These are phyloP conservation scores for Probaryconus sp. DNA, from an alignment of 1,140 invertebrate genomes.

Conservation along the genomic window DNA sequence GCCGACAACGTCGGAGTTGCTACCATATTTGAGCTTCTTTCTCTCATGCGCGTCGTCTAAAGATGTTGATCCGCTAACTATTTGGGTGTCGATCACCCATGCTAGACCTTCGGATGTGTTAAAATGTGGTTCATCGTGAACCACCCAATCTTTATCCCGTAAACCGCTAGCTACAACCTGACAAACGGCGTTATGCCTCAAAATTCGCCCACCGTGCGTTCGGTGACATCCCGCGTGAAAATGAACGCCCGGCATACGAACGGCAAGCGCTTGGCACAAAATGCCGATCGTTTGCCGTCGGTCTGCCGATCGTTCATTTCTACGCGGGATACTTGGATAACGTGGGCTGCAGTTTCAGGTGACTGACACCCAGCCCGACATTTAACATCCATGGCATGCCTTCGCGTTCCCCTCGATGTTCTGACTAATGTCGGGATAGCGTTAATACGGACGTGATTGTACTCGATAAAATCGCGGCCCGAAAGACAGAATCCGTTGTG, in stretches of 20 bases:
- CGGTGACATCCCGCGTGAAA: background rate
- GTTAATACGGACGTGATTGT: background rate
- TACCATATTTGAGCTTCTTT: background rate
- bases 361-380: constrained; percentile 2
- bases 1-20: background rate
- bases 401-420: background rate
- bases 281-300: too few species aligned
- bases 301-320: too few species aligned
- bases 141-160: background rate
- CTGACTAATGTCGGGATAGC: background rate
- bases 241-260: too few species aligned
- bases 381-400: background rate
- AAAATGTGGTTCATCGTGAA: background rate
- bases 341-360: constrained; percentile 3
- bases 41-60: background rate
- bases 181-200: background rate
- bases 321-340: too few species aligned
- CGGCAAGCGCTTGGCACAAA: too few species aligned
- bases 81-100: background rate
- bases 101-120: background rate
- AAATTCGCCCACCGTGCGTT: constrained; percentile 5
- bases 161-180: background rate
- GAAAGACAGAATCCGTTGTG: too few species aligned
- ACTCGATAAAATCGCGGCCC: too few species aligned
- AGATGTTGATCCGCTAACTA: background rate